Evolutionary conservation across 2,113 vertebrate species (phyloP), one percentile per base, ranked within the genome.

Genomic region (Oncorhynchus kisutch): DNA sequence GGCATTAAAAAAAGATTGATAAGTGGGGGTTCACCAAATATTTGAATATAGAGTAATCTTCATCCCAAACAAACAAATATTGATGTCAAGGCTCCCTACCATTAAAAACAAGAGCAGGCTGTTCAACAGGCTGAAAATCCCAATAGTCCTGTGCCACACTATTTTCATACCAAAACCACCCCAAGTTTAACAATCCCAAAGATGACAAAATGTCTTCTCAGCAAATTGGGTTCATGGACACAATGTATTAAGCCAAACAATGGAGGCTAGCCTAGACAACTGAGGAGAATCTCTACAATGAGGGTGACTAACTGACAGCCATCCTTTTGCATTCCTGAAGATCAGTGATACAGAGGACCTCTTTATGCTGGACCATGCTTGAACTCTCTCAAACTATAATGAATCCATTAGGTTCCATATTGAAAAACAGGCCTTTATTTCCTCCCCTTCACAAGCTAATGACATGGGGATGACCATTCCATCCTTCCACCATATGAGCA

Each of bases 401-500:
- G 51, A 54, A 54, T 14, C 51, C 16, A 13, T 68, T 68, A 20
- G 66, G 29, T 6, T 29, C 3, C 66, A 29, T 29, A 22, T 22
- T n/a, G 62, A 20, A 20, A n/a, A 72, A 59, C 24, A 5, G 24
- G 67, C 29, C 18, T 22, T 62, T 67, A 75, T 12, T 62, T 22
- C n/a, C 59, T 62, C 59, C 59, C 54, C 51, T 39, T 81, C 76
- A 67, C 59, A 75, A 48, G 34, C 74, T 92, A 91, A 92, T 91
- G 86, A 88, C 84, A 86, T 82, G 82, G 76, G 72, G 80, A 62
- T 92, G 92, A 92, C 90, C 85, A 73, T 57, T 70, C 74, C 59
- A 62, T 62, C 59, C 27, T 70, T 76, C 83, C 80, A 84, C 76
- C 39, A 83, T 87, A 88, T 90, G 85, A 89, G 85, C 74, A 49